These are phyloP conservation scores for Amblyjoppa fuscipennis DNA, from an alignment of 2,888 invertebrate species.

Conservation along the genomic window DNA sequence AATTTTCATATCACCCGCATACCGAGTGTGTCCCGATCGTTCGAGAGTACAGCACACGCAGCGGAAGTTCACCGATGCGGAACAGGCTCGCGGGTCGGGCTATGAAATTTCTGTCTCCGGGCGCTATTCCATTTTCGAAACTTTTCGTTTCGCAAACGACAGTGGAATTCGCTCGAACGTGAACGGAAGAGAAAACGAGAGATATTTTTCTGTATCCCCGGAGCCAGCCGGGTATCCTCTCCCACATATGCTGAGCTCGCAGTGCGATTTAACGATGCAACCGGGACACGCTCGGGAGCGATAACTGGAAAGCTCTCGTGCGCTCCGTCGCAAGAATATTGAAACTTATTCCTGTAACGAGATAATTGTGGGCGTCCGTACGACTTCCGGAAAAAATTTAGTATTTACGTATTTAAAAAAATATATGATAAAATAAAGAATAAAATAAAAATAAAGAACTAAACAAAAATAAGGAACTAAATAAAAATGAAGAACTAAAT, in stretches of 20 bases:
- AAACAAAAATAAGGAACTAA: no score
- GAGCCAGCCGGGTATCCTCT: not conserved
- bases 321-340: slow-evolving; percentile 10
- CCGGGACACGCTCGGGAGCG: slow-evolving; percentile 3
- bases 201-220: slow-evolving; percentile 24
- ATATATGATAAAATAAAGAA: no score
- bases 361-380: not conserved
- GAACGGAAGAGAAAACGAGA: slow-evolving; percentile 6
- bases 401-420: not conserved
- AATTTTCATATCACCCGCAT: not conserved
- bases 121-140: slow-evolving; percentile 29
- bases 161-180: not conserved
- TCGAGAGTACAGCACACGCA: not conserved
- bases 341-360: not conserved
- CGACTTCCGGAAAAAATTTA: not conserved
- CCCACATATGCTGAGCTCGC: slow-evolving; percentile 10
- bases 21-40: not conserved
- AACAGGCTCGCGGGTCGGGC: not conserved
- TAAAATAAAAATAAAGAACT: not conserved
- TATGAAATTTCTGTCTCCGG: slow-evolving; percentile 22
- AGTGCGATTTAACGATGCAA: slow-evolving; percentile 20
- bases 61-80: slow-evolving; percentile 22
- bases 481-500: no score
- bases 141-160: slow-evolving; percentile 18
- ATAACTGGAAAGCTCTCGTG: slow-evolving; percentile 15